Percentiles rank a stretch among this genome's conserved stretches.
These are phyloP conservation scores for Chamaetylas fuelleborni DNA, from an alignment of 2,113 vertebrate species.

Conservation along the genomic window DNA sequence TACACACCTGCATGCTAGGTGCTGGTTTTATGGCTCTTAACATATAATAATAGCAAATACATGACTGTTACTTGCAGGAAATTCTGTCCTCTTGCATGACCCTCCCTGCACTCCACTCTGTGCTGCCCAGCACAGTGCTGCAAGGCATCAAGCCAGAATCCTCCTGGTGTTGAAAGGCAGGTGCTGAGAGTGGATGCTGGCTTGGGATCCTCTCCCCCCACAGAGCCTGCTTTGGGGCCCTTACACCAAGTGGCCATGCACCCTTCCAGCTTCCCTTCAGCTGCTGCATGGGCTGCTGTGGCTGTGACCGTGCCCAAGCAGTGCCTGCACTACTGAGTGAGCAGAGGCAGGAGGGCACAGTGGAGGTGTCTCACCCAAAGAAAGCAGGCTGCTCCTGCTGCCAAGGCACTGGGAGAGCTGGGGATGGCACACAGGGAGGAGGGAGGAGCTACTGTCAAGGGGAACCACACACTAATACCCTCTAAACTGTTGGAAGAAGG, in stretches of 20 bases:
- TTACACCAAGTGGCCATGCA: neutral
- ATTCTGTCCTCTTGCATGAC: neutral
- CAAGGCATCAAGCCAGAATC: neutral
- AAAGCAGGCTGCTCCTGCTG: neutral
- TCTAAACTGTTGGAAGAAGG: neutral
- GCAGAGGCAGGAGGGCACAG: neutral
- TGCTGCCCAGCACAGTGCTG: neutral
- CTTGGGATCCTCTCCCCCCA: neutral
- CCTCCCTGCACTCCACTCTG: neutral
- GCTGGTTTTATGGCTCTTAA: neutral
- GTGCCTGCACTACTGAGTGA: neutral
- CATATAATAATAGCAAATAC: neutral
- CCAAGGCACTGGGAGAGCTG: neutral
- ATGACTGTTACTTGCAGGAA: neutral
- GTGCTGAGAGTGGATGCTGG: neutral
- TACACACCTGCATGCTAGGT: neutral
- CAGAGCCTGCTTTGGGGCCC: neutral
- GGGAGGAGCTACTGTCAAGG: neutral
- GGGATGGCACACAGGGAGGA: neutral
- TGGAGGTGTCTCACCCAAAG: fast-evolving
- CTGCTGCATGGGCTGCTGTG: neutral
- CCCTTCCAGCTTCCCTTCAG: neutral
- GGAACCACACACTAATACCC: neutral
- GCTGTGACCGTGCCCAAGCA: neutral
- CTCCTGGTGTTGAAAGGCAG: neutral